Conservation (phyloP, 2,797 vertebrate species). For the Leptoclinus maculatus region DNA sequence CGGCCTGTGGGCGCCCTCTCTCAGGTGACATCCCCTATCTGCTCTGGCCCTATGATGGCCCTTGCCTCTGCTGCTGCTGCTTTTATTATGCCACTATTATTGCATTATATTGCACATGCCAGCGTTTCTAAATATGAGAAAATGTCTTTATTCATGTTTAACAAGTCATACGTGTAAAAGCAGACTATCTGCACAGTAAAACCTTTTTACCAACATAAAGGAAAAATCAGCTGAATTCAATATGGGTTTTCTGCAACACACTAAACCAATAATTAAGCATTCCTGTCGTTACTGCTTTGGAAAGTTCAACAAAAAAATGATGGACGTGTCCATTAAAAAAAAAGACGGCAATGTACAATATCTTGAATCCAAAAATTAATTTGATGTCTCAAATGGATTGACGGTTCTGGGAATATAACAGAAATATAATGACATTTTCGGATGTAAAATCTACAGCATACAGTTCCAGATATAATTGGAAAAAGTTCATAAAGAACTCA, state of each 20-base stretch:
- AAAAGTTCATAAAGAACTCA: constrained; percentile 74
- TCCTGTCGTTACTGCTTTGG: constrained; percentile 52
- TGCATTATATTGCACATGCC: constrained; percentile 4
- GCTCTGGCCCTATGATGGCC: constrained; percentile 64
- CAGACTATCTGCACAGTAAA: constrained; percentile 8
- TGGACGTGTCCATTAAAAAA: constrained; percentile 81
- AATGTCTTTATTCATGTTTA: neutral
- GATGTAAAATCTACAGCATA: constrained; percentile 52
- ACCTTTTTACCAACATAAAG: constrained; percentile 17
- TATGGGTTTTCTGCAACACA: constrained; percentile 17
- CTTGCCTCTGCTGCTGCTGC: constrained; percentile 34
- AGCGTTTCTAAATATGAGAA: constrained; percentile 12
- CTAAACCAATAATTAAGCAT: constrained; percentile 69
- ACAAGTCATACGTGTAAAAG: constrained; percentile 2
- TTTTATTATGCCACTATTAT: constrained; percentile 38
- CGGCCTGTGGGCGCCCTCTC: constrained; percentile 73
- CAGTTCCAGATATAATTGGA: constrained; percentile 72
- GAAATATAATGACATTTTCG: constrained; percentile 67
- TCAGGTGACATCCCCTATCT: constrained; percentile 82
- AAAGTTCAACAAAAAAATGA: constrained; percentile 74
- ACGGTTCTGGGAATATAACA: constrained; percentile 55
- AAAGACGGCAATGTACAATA: constrained; percentile 65
- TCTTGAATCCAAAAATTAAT: constrained; percentile 71
- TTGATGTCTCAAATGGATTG: constrained; percentile 71
- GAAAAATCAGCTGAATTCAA: constrained; percentile 42